Conservation (phyloP, 2,113 vertebrate species). For the Corythaeola cristata region DNA sequence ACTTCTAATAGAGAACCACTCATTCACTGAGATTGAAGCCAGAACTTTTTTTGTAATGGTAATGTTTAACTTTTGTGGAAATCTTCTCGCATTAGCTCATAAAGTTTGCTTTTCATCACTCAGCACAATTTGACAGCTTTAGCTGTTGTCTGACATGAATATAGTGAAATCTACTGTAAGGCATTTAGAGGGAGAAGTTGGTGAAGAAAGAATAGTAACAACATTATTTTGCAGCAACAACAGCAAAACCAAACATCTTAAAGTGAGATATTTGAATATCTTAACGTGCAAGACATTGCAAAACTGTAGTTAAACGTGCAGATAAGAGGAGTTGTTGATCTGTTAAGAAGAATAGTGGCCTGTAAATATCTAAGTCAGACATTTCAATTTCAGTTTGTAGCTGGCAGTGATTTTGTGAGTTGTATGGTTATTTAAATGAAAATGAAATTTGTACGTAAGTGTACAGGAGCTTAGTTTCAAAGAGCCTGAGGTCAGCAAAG, state of each 20-base stretch:
- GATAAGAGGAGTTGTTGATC: neutral
- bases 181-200: conserved; percentile 3
- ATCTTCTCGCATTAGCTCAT: conserved; percentile 35
- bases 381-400: conserved; percentile 13
- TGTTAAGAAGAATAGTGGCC: neutral
- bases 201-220: conserved; percentile 23
- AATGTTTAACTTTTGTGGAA: conserved; percentile 65
- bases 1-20: neutral
- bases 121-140: conserved; percentile 40
- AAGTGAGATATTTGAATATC: neutral
- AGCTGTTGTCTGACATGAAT: conserved; percentile 32
- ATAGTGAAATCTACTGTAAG: conserved; percentile 2
- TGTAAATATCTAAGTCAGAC: neutral
- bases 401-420: neutral
- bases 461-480: neutral
- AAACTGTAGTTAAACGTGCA: neutral
- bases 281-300: neutral
- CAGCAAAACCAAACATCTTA: neutral
- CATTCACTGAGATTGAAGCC: conserved; percentile 15
- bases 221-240: neutral
- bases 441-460: rapidly evolving
- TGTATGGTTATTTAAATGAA: neutral
- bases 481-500: neutral
- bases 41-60: conserved; percentile 49
- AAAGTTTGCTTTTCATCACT: conserved; percentile 37